Evolutionary conservation across 2,797 vertebrate species (phyloP).

Genomic region (Pristis pectinata): DNA sequence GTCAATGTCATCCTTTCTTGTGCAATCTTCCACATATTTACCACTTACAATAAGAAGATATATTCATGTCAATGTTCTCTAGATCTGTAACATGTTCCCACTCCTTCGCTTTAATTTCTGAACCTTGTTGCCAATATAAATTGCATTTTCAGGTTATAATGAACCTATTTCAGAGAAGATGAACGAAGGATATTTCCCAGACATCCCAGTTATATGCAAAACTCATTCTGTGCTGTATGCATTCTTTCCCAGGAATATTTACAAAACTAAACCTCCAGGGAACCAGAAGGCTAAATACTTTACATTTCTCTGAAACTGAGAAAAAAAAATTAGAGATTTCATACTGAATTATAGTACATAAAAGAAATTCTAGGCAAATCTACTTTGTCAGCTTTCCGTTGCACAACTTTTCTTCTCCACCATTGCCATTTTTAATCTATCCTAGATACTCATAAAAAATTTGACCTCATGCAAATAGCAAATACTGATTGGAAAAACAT

Average conservation of each 20-base stretch:
- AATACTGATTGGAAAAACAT: neutral
- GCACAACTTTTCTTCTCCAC: neutral
- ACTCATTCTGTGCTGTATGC: neutral
- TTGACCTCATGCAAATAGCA: neutral
- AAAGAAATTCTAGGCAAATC: neutral
- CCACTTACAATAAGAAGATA: neutral
- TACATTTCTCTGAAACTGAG: neutral
- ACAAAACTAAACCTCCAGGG: neutral
- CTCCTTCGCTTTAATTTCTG: neutral
- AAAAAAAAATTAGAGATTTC: neutral
- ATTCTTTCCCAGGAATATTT: neutral
- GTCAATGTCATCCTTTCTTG: neutral
- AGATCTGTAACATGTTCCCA: neutral
- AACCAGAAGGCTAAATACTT: neutral
- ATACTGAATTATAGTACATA: neutral
- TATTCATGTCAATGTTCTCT: neutral
- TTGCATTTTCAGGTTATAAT: neutral
- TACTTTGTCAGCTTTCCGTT: neutral
- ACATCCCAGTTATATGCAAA: neutral
- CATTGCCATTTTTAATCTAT: neutral
- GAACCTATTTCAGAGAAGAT: neutral
- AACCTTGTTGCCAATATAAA: neutral
- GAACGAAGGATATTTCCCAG: neutral
- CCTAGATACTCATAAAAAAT: neutral
- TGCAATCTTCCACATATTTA: neutral